Percentiles rank a stretch among this genome's conserved stretches.
These are phyloP conservation scores for Coccyzus lansbergi DNA, from an alignment of 2,797 vertebrate species.

Conservation along the genomic window DNA sequence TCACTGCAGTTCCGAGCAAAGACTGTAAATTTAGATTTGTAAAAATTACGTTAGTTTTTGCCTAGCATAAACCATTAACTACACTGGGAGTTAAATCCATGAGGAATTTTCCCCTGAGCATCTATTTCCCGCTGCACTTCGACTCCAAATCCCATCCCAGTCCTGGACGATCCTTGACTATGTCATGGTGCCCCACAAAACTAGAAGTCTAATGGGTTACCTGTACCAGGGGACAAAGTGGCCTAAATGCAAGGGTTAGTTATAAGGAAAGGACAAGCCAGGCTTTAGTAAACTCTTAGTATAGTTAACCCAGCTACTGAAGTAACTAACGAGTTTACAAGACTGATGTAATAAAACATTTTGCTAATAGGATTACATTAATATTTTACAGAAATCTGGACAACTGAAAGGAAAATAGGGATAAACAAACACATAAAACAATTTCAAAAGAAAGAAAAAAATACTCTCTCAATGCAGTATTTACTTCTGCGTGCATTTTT, in stretches of 20 bases:
- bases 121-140: neutral
- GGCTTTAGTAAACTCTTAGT: neutral
- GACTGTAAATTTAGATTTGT: neutral
- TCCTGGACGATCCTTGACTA: neutral
- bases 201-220: neutral
- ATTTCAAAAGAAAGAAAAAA: neutral
- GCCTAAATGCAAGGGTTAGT: neutral
- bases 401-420: neutral
- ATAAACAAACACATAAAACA: neutral
- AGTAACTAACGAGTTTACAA: neutral
- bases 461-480: neutral
- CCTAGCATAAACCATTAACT: neutral
- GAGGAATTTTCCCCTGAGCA: neutral
- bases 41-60: neutral
- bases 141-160: neutral
- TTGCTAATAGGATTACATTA: neutral
- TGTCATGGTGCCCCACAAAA: neutral
- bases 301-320: neutral
- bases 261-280: neutral
- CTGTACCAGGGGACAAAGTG: too few relatives aligned
- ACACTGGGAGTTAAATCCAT: neutral
- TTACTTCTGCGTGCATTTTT: neutral
- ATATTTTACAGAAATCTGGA: neutral
- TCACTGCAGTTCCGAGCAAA: neutral
- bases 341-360: neutral